A percentile compares a stretch with the other conserved stretches of the same genome.
phyloP scores from a whole-genome alignment of 1,140 invertebrate genomes.

The Drosophila pachea region DNA sequence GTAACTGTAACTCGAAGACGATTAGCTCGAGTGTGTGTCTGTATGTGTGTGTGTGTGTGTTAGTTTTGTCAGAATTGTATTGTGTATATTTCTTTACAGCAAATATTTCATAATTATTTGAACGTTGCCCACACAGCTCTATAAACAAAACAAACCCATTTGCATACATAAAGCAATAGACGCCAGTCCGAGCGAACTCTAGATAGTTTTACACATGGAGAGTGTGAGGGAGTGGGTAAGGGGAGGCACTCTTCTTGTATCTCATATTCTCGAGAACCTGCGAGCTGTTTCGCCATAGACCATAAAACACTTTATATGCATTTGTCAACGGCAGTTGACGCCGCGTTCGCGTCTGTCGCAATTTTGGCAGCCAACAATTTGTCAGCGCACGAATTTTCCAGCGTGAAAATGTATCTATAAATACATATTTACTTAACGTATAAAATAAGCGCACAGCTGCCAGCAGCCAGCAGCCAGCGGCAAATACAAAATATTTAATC shows the following conservation, averaged over 20 bases:
- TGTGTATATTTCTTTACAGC: constrained; percentile 38
- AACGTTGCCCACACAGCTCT: constrained; percentile 16
- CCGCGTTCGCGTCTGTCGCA: constrained; percentile 52
- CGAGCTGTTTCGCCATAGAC: constrained; percentile 58
- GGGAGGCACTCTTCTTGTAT: constrained; percentile 1
- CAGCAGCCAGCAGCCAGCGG: constrained; percentile 29
- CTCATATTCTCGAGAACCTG: constrained; percentile 23
- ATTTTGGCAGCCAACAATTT: constrained; percentile 70
- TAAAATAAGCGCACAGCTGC: constrained; percentile 37
- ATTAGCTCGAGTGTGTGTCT: constrained; percentile 32
- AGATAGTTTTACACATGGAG: background rate
- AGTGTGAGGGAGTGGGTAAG: too few relatives aligned
- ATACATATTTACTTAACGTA: constrained; percentile 10
- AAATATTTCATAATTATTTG: constrained; percentile 69
- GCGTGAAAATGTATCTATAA: constrained; percentile 37
- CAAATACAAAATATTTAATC: constrained; percentile 36
- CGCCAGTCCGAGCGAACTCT: background rate
- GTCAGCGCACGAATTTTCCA: constrained; percentile 46
- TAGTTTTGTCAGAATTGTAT: background rate
- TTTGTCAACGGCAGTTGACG: constrained; percentile 68
- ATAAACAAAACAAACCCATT: constrained; percentile 27
- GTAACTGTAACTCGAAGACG: constrained; percentile 36
- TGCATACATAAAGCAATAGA: constrained; percentile 5
- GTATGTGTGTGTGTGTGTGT: constrained; percentile 17
- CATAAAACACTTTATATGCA: constrained; percentile 51